A percentile compares a stretch with the other conserved stretches of the same genome.
These are phyloP conservation scores for Phaonia tiefii DNA, from an alignment of 2,888 invertebrate genomes.

Conservation along the genomic window DNA sequence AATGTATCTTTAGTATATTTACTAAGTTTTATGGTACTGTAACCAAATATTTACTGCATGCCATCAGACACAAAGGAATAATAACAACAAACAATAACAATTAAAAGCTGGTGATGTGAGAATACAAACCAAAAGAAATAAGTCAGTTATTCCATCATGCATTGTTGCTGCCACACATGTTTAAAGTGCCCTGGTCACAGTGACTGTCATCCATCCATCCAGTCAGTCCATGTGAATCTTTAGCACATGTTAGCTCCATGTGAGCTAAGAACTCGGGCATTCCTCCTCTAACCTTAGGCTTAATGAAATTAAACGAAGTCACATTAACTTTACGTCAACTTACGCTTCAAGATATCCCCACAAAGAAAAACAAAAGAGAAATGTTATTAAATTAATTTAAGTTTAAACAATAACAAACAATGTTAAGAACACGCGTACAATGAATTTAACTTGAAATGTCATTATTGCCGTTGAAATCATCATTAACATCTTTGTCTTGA, in stretches of 20 bases:
- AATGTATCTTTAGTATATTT: constrained; percentile 26
- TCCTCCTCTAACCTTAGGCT: constrained; percentile 28
- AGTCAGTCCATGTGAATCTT: neutral
- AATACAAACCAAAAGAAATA: constrained; percentile 44
- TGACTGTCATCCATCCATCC: constrained; percentile 13
- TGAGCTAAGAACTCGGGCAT: neutral
- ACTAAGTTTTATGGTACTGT: constrained; percentile 11
- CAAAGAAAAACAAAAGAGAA: constrained; percentile 27
- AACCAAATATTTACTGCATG: constrained; percentile 18
- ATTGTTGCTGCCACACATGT: constrained; percentile 29
- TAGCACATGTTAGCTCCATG: constrained; percentile 4
- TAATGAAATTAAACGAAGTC: constrained; percentile 60
- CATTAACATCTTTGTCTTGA: constrained; percentile 44
- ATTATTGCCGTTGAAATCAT: constrained; percentile 26
- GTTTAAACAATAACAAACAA: constrained; percentile 46
- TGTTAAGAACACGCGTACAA: constrained; percentile 7
- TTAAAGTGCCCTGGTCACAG: neutral
- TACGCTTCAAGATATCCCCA: neutral
- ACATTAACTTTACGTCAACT: neutral
- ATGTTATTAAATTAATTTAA: constrained; percentile 53
- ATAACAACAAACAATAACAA: constrained; percentile 40
- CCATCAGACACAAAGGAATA: constrained; percentile 37
- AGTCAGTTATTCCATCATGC: neutral
- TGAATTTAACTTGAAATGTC: constrained; percentile 19
- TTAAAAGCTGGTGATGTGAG: constrained; percentile 54